A percentile compares a stretch with the other conserved stretches of the same genome.
phyloP scores from a whole-genome alignment of 2,113 vertebrate genomes.

The Apteryx mantelli region DNA sequence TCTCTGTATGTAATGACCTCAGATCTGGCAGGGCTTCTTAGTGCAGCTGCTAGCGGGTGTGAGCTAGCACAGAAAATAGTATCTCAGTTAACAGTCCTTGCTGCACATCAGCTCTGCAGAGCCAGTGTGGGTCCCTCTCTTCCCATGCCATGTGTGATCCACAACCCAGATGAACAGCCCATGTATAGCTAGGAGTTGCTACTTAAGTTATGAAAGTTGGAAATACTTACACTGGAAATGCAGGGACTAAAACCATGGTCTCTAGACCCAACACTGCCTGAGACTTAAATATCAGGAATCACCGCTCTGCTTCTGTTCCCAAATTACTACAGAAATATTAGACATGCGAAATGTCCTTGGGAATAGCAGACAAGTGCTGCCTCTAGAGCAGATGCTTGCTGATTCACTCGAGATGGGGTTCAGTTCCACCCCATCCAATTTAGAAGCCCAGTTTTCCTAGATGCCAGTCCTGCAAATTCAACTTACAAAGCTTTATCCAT shows the following conservation, averaged over 20 bases:
- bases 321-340: neutral
- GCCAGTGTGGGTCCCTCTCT: neutral
- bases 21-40: neutral
- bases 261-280: neutral
- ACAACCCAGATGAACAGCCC: neutral
- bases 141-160: neutral
- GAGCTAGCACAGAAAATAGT: neutral
- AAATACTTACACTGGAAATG: neutral
- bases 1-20: fast-evolving
- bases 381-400: neutral
- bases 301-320: neutral
- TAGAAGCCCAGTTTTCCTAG: neutral
- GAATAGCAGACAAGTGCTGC: neutral
- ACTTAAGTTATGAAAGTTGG: neutral
- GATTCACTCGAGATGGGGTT: neutral
- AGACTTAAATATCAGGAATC: neutral
- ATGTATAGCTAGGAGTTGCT: neutral
- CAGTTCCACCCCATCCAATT: neutral
- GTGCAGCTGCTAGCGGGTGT: neutral
- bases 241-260: neutral
- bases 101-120: neutral
- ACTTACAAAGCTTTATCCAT: neutral
- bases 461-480: neutral
- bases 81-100: neutral
- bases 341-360: neutral